These are phyloP conservation scores for Athalia cordata DNA, from an alignment of 2,888 invertebrate genomes.

Conservation along the genomic window DNA sequence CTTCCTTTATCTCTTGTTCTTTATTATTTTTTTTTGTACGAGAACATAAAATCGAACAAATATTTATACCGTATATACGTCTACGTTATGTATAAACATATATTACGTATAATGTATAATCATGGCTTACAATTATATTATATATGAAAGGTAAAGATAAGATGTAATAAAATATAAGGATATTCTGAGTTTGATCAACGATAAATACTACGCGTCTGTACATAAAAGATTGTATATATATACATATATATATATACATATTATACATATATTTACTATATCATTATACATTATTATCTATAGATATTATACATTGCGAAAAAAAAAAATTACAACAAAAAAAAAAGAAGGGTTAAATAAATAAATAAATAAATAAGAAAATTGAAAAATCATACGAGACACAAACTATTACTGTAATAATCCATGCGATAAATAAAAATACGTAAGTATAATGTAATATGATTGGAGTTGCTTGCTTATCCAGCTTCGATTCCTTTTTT, in stretches of 20 bases:
- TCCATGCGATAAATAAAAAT: too few relatives aligned
- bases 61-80: not conserved
- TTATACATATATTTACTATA: slow-evolving; percentile 34
- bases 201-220: slow-evolving; percentile 23
- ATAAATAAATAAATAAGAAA: too few relatives aligned
- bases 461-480: too few relatives aligned
- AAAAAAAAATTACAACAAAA: too few relatives aligned
- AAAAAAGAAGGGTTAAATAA: too few relatives aligned
- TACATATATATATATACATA: slow-evolving; percentile 7
- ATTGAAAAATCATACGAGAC: too few relatives aligned
- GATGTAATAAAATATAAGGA: too few relatives aligned
- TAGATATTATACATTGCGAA: not conserved
- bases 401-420: too few relatives aligned
- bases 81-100: not conserved
- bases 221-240: slow-evolving; percentile 26
- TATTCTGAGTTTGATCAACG: not conserved
- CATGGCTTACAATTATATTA: too few relatives aligned
- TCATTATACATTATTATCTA: slow-evolving; percentile 27
- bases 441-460: too few relatives aligned
- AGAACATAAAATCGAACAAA: not conserved
- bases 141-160: too few relatives aligned
- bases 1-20: slow-evolving; percentile 31
- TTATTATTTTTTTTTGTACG: not conserved
- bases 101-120: not conserved
- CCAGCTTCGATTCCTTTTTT: not conserved